These are phyloP conservation scores for Mergus octosetaceus DNA, from an alignment of 2,797 vertebrate species.

Conservation along the genomic window DNA sequence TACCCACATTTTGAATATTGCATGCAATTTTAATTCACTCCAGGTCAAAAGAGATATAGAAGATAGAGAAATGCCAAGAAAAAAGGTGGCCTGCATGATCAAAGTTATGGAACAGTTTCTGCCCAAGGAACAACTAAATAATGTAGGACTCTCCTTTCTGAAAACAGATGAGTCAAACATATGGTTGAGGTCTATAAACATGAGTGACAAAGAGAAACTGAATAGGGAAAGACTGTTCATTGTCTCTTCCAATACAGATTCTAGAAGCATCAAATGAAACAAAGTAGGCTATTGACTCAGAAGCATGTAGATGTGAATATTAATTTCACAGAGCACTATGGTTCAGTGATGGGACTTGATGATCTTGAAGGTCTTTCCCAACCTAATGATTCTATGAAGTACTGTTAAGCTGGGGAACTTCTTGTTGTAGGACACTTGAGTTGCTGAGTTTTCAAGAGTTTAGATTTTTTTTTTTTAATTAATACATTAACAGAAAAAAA, in stretches of 20 bases:
- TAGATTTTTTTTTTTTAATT: not conserved
- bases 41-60: not conserved
- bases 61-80: not conserved
- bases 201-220: not conserved
- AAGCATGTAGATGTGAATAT: not conserved
- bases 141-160: not conserved
- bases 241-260: not conserved
- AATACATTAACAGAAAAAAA: not conserved
- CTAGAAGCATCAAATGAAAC: not conserved
- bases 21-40: constrained; percentile 9
- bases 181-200: constrained; percentile 10
- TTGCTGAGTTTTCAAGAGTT: not conserved
- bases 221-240: not conserved
- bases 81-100: not conserved
- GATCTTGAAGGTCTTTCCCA: not conserved
- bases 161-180: constrained; percentile 25
- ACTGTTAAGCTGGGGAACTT: not conserved
- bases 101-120: constrained; percentile 15
- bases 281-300: not conserved
- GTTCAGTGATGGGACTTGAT: not conserved
- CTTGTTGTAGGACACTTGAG: not conserved
- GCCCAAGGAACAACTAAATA: constrained; percentile 16
- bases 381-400: not conserved
- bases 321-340: not conserved
- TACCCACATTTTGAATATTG: not conserved